Evolutionary conservation across 2,888 invertebrate genomes (phyloP).

Genomic region (Himalopsyche kuldschensis): DNA sequence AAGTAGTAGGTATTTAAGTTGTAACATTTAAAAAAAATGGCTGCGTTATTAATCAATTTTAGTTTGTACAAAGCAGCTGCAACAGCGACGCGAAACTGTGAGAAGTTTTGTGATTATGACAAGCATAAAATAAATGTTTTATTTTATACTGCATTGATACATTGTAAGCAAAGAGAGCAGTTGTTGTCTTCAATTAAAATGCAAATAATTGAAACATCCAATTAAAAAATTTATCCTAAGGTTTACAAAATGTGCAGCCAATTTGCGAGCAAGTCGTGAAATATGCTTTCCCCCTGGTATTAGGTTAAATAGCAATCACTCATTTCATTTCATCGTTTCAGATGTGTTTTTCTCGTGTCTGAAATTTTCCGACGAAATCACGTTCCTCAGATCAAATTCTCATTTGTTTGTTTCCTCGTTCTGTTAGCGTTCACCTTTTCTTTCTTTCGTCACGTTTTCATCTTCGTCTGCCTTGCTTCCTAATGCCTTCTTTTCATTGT

Average conservation of each 20-base stretch:
- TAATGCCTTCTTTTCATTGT: not conserved
- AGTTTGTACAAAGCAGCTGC: too few relatives aligned
- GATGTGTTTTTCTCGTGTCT: slow-evolving; percentile 8
- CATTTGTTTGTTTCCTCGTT: slow-evolving; percentile 31
- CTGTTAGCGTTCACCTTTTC: not conserved
- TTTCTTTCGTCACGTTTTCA: not conserved
- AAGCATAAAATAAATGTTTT: too few relatives aligned
- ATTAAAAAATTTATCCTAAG: not conserved
- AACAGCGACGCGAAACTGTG: too few relatives aligned
- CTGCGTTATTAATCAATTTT: too few relatives aligned
- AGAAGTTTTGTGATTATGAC: too few relatives aligned
- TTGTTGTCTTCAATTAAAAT: not conserved
- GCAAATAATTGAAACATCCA: not conserved
- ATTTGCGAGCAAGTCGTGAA: not conserved
- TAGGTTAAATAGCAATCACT: slow-evolving; percentile 14
- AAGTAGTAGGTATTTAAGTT: too few relatives aligned
- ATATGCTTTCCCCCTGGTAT: not conserved
- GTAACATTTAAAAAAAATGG: too few relatives aligned
- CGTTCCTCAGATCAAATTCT: slow-evolving; percentile 37
- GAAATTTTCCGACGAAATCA: slow-evolving; percentile 28
- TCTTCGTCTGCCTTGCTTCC: not conserved
- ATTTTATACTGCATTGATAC: too few relatives aligned
- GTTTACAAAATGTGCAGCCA: not conserved
- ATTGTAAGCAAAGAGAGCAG: not conserved
- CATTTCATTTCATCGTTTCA: slow-evolving; percentile 17